Conservation (phyloP, 2,113 vertebrate species). For the Pionites leucogaster region DNA sequence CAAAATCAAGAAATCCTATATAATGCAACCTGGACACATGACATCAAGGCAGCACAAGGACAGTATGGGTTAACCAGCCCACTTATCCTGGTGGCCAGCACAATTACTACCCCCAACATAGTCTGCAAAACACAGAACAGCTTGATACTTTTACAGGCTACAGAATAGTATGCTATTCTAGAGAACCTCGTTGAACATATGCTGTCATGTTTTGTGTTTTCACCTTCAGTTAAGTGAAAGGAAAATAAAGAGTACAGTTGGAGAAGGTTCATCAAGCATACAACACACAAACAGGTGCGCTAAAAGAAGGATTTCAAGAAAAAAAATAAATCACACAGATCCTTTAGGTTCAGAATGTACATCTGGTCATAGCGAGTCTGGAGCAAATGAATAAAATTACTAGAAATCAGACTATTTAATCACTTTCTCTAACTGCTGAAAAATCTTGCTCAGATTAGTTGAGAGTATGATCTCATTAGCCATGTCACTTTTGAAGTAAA, state of each 20-base stretch:
- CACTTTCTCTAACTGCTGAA: neutral
- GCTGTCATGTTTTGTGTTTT: neutral
- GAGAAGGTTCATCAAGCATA: neutral
- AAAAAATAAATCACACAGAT: neutral
- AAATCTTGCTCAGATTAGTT: neutral
- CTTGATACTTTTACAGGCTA: no score
- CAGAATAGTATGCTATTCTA: accelerated
- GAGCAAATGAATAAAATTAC: neutral
- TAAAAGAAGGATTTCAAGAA: neutral
- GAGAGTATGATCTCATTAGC: neutral
- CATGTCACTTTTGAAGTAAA: neutral
- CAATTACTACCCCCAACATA: no score
- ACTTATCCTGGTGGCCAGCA: neutral
- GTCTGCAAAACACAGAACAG: neutral
- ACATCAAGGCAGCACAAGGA: neutral
- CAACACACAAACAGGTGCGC: neutral
- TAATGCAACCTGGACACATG: neutral
- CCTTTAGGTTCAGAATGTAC: neutral
- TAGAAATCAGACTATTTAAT: neutral
- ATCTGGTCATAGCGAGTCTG: neutral
- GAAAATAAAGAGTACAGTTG: neutral
- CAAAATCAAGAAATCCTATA: neutral
- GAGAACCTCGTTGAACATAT: neutral
- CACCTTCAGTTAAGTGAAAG: neutral
- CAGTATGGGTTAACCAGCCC: neutral